These are phyloP conservation scores for Drosophila vallismaia DNA, from an alignment of 2,888 invertebrate species.

Conservation along the genomic window DNA sequence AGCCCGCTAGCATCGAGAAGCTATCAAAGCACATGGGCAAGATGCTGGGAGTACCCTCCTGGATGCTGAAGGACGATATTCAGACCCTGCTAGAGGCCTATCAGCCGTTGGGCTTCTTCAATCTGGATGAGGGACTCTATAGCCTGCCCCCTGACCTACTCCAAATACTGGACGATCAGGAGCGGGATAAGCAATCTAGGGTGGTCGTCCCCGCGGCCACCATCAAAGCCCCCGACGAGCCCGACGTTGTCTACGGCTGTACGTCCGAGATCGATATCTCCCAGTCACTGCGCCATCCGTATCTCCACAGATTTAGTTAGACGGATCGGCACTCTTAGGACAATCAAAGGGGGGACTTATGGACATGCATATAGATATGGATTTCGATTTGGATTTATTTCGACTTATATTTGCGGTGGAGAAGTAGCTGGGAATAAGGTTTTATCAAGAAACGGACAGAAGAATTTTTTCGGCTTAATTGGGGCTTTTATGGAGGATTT, in stretches of 20 bases:
- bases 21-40: background rate
- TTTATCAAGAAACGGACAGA: background rate
- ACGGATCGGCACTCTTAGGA: background rate
- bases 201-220: background rate
- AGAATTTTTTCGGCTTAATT: background rate
- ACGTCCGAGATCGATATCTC: constrained; percentile 1
- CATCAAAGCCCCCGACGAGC: background rate
- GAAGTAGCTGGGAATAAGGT: background rate
- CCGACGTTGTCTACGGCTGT: background rate
- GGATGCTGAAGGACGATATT: constrained; percentile 1
- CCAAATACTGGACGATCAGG: background rate
- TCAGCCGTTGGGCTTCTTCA: background rate
- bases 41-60: background rate
- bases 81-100: background rate
- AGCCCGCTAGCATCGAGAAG: background rate
- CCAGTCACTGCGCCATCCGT: constrained; percentile 1
- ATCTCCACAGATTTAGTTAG: background rate
- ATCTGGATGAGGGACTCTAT: background rate
- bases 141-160: background rate
- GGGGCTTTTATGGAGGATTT: background rate
- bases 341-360: background rate
- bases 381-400: background rate
- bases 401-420: too few relatives aligned
- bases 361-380: background rate
- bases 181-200: background rate